Base-by-base conservation (phyloP, 1,140 invertebrate genomes). In the Danaus melanippus region DNA sequence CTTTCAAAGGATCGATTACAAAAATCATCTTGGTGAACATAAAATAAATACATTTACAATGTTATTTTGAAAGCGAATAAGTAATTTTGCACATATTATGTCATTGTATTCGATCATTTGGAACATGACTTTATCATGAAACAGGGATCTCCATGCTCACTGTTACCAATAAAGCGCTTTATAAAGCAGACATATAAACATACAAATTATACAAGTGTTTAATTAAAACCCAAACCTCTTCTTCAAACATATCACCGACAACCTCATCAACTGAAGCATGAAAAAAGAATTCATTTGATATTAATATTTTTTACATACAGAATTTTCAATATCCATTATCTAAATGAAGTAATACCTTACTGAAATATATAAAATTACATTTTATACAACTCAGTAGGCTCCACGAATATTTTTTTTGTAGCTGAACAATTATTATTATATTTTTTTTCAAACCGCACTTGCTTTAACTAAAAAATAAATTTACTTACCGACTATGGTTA, bases 401-500 rank as follows among this genome's bases (percentile, higher is more conserved):
- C 15, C 15, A 15, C 15, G 15, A 15, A 15, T 15, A 15, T 15
- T 15, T 15, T n/a, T 15, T 15, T 15, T 15, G 15, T 15, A 1
- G 3, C 15, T 15, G 15, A 15, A 15, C 15, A 1, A n/a, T 15
- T 3, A 15, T 15, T 15, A 1, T 15, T 1, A 15, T 48, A 48
- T 50, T 49, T n/a, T n/a, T 11, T 32, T 15, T 15, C 15, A 15
- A 15, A 15, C 15, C 15, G 15, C 15, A 15, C 15, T 15, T 15
- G 1, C 15, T 15, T 15, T 6, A 50, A 17, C 9, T 40, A 12
- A 42, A 42, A n/a, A 41, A n/a, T 41, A 44, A 32, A 21, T 49
- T 47, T 17, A 77, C 77, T 89, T 78, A 90, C 90, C 89, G 46
- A 89, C 73, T 56, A 91, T 90, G 59, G 87, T 89, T 40, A 86